Percentiles rank a stretch among this genome's conserved stretches.
phyloP scores from a whole-genome alignment of 2,113 vertebrate genomes.

The Sakesphorus luctuosus region DNA sequence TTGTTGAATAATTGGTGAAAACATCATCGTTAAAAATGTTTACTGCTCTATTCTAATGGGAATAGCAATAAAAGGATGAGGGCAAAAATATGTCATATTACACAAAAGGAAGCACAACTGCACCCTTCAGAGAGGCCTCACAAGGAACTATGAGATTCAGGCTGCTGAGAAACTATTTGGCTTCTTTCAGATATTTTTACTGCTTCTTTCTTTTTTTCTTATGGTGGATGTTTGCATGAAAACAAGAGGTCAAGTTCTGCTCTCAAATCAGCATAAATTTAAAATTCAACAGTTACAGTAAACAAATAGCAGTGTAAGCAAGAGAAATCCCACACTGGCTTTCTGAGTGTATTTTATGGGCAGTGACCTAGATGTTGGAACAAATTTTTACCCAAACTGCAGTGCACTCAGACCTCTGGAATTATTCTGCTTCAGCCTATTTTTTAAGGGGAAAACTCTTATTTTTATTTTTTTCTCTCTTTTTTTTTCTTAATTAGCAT shows the following conservation, averaged over 20 bases:
- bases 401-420: background rate
- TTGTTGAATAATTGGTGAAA: slow-evolving; percentile 27
- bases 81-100: background rate
- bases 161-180: slow-evolving; percentile 7
- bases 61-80: slow-evolving; percentile 2
- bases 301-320: slow-evolving; percentile 48
- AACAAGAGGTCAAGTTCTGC: slow-evolving; percentile 47
- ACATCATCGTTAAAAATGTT: slow-evolving; percentile 31
- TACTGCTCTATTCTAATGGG: background rate
- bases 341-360: slow-evolving; percentile 20
- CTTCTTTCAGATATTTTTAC: slow-evolving; percentile 12
- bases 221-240: slow-evolving; percentile 20
- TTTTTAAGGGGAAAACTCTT: background rate
- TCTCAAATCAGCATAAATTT: slow-evolving; percentile 48
- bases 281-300: slow-evolving; percentile 41
- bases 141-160: background rate
- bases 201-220: background rate
- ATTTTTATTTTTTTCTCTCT: fast-evolving
- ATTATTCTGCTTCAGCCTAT: background rate
- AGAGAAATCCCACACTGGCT: slow-evolving; percentile 11
- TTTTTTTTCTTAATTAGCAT: no score
- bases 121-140: slow-evolving; percentile 2
- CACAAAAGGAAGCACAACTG: slow-evolving; percentile 1
- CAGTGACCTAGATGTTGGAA: slow-evolving; percentile 18
- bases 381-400: slow-evolving; percentile 8